Percentiles rank a stretch among this genome's conserved stretches.
Evolutionary conservation across 1,140 invertebrate genomes (phyloP).

Genomic region (Aricia agestis): DNA sequence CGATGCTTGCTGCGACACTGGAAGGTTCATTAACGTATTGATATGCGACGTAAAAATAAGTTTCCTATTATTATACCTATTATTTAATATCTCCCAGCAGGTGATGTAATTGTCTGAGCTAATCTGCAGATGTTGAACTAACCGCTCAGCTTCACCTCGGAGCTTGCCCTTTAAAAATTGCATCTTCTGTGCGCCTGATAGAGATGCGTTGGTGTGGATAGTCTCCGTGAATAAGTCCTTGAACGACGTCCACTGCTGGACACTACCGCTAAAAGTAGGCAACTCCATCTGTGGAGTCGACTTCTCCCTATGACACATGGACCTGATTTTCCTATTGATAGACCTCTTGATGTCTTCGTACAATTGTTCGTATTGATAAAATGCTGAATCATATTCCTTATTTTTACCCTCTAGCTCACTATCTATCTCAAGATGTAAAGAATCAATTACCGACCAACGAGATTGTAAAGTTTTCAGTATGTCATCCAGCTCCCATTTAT

Average conservation of each 20-base stretch:
- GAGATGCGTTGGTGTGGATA: conserved; percentile 22
- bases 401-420: conserved; percentile 19
- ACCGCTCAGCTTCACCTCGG: conserved; percentile 20
- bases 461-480: conserved; percentile 15
- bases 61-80: conserved; percentile 22
- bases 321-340: conserved; percentile 23
- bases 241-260: conserved; percentile 22
- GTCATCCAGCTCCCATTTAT: conserved; percentile 23
- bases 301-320: conserved; percentile 14
- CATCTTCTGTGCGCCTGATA: conserved; percentile 28
- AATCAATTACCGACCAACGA: conserved; percentile 21
- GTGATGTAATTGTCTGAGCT: conserved; percentile 22
- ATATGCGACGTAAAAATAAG: conserved; percentile 25
- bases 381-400: conserved; percentile 21
- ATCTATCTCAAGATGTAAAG: conserved; percentile 19
- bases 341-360: conserved; percentile 17
- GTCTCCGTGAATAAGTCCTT: conserved; percentile 25
- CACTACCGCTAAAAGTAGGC: conserved; percentile 31
- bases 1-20: conserved; percentile 19
- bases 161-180: conserved; percentile 31
- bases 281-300: conserved; percentile 22
- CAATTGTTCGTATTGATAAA: conserved; percentile 12
- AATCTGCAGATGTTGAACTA: conserved; percentile 25
- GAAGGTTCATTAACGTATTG: conserved; percentile 17
- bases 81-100: conserved; percentile 23